Evolutionary conservation across 1,140 invertebrate species (phyloP), one percentile per base, ranked within the genome.

Genomic region (Carposina sasakii): DNA sequence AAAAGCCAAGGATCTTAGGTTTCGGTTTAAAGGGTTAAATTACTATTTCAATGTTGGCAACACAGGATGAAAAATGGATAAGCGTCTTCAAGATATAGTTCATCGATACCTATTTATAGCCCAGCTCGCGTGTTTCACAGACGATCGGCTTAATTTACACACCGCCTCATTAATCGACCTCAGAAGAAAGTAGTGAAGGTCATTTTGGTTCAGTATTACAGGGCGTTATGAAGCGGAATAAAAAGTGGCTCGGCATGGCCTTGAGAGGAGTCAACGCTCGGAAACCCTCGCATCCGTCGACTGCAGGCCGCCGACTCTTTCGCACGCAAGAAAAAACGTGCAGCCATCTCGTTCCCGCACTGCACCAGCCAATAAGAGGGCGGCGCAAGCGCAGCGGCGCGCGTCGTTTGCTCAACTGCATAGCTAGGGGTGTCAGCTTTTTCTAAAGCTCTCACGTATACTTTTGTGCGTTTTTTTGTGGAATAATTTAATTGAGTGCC

Each of bases 181-280:
- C 73, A 63, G 72, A 75, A 70, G 76, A 81, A 81, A 81, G 75
- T 67, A 61, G 33, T 60, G 67, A 76, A 78, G 73, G 75, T 78
- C 70, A 76, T 56, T 73, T 65, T 63, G 67, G 62, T 68, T 54
- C 62, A 57, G 59, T 67, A 70, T 67, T 74, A 72, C 71, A 66
- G n/a, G 60, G 57, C 58, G 63, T 73, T 69, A 71, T 64, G 66
- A 71, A 69, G 67, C 69, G 61, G 54, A 58, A 74, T 63, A 76
- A 81, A 77, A 81, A 71, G 61, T 63, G 48, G 63, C 67, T 71
- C 62, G 71, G 48, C 52, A 51, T 77, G 75, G 72, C 78, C 76
- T 81, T 81, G 76, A 72, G 57, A 63, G 64, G 55, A 82, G 76
- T 81, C 78, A 82, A 78, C 67, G 78, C 67, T 78, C 78, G 75